Evolutionary conservation across 1,140 invertebrate genomes (phyloP).

Genomic region (Periplaneta americana): DNA sequence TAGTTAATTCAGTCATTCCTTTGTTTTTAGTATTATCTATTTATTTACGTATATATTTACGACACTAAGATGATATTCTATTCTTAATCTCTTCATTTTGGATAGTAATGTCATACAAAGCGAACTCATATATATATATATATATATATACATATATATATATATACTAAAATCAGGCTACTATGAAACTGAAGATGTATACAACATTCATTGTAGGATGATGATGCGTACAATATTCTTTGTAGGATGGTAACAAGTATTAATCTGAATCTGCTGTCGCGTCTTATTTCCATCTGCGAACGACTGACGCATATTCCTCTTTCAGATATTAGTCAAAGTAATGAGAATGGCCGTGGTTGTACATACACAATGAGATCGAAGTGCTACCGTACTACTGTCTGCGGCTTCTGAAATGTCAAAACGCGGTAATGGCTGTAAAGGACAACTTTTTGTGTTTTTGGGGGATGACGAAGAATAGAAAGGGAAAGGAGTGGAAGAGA

Average conservation of each 20-base stretch:
- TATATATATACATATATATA: too few relatives aligned
- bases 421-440: conserved; percentile 1
- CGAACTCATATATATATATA: too few relatives aligned
- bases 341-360: background rate
- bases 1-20: too few relatives aligned
- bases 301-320: background rate
- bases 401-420: background rate
- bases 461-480: background rate
- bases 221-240: background rate
- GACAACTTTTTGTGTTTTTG: background rate
- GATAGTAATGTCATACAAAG: too few relatives aligned
- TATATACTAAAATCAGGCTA: too few relatives aligned
- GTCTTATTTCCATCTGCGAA: background rate
- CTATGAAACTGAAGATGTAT: too few relatives aligned
- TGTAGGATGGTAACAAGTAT: background rate
- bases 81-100: too few relatives aligned
- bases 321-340: background rate
- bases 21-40: too few relatives aligned
- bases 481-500: background rate
- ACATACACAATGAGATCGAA: background rate
- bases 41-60: too few relatives aligned
- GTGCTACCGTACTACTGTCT: background rate
- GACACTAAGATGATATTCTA: too few relatives aligned
- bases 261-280: background rate
- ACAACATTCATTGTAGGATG: too few relatives aligned